A percentile compares a stretch with the other conserved stretches of the same genome.
Evolutionary conservation across 2,113 vertebrate species (phyloP).

Genomic region (Mus spicilegus): DNA sequence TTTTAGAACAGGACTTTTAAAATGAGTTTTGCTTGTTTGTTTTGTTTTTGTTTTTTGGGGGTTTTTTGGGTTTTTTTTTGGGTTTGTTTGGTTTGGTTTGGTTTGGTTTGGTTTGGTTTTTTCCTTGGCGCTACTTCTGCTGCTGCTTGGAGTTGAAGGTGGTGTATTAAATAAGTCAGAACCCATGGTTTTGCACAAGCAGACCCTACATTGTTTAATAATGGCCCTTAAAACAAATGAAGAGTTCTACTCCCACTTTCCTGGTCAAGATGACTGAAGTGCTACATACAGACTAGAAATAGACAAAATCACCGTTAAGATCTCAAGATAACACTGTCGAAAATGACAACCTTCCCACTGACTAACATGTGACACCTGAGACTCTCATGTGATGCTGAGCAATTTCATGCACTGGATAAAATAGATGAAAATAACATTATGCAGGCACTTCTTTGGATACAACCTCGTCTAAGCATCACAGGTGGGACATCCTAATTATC

Average conservation of each 20-base stretch:
- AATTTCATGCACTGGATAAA: not conserved
- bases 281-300: not conserved
- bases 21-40: not conserved
- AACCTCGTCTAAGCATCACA: conserved; percentile 55
- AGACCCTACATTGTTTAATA: not conserved
- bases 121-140: not conserved
- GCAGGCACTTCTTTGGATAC: not conserved
- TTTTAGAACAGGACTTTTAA: not conserved
- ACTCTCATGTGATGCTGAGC: too few relatives aligned
- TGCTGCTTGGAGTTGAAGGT: not conserved
- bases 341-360: not conserved
- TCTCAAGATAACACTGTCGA: not conserved
- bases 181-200: not conserved
- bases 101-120: too few relatives aligned
- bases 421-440: not conserved
- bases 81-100: too few relatives aligned
- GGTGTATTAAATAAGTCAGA: not conserved
- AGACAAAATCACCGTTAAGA: not conserved
- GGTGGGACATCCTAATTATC: conserved; percentile 70
- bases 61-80: too few relatives aligned
- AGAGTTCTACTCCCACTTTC: not conserved
- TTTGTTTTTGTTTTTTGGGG: fast-evolving
- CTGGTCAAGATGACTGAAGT: not conserved
- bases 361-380: not conserved
- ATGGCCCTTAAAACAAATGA: not conserved